Conservation (phyloP, 2,113 vertebrate genomes). For the Typhlomys cinereus region DNA sequence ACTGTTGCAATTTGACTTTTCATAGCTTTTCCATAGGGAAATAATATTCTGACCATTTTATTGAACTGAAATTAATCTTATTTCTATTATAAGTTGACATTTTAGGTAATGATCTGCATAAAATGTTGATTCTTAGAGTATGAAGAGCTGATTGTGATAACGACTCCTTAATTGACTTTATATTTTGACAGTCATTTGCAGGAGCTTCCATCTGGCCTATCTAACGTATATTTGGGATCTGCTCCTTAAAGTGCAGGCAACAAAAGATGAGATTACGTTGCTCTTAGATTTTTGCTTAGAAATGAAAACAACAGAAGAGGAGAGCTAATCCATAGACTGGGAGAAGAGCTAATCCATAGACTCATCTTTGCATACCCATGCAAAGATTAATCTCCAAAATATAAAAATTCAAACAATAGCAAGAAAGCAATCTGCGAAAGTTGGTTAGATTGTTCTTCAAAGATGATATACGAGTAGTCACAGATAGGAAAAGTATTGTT, state of each 20-base stretch:
- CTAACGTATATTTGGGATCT: not conserved
- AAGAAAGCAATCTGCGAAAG: not conserved
- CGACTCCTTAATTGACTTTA: not conserved
- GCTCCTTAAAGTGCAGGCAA: not conserved
- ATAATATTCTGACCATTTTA: not conserved
- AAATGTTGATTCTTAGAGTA: not conserved
- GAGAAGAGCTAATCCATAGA: not conserved
- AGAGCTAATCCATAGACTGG: not conserved
- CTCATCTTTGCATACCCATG: not conserved
- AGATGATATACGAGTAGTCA: not conserved
- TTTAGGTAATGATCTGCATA: not conserved
- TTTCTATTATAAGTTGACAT: not conserved
- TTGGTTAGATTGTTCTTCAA: not conserved
- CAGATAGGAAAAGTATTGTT: not conserved
- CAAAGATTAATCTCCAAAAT: not conserved
- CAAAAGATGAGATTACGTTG: not conserved
- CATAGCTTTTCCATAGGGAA: not conserved
- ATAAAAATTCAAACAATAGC: not conserved
- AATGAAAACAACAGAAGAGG: not conserved
- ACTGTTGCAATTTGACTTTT: not conserved
- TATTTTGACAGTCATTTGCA: not conserved
- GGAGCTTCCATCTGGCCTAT: not conserved
- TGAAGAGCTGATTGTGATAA: not conserved
- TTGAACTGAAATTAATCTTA: not conserved
- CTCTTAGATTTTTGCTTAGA: not conserved